Evolutionary conservation across 2,888 invertebrate genomes (phyloP), one percentile per base, ranked within the genome.

Genomic region (Aleiodes alternator): DNA sequence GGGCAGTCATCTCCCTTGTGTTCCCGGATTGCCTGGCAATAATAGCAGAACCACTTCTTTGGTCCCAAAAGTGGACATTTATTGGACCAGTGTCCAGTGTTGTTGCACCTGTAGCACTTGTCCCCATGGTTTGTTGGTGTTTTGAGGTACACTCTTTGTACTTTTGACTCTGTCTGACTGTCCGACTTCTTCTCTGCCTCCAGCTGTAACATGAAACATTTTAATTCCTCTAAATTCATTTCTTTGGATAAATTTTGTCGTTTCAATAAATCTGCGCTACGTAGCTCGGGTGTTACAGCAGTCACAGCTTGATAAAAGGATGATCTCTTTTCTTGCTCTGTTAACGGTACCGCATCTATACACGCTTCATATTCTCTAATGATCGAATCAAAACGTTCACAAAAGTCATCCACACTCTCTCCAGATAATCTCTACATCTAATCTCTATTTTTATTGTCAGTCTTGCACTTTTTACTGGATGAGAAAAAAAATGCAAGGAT

Each of bases 391-490:
- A 77, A 79, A 0, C 75, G 48, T 59, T 80, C 79, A 51, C 73
- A 75, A n/a, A 80, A 80, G 64, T 80, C 69, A 66, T 56, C 8
- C 0, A 81, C 76, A 61, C 64, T 78, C 69, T 81, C 80, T 11
- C 73, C 23, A 23, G 23, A 2, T 23, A 23, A 23, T 23, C 23
- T 23, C 23, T 23, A 23, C 23, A 23, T 23, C 23, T 23, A 2
- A 23, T 23, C 23, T 23, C 23, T 23, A 23, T 23, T 23, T 23
- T 23, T 23, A 23, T 23, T 23, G 23, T 23, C 23, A 2, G 23
- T 23, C 23, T 23, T 23, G 23, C 23, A 23, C 23, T 1, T 23
- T 23, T 23, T 23, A 23, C 23, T 23, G 23, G 2, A 23, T 23
- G 23, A 23, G 23, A 23, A 23, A 23, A 23, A 23, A 23, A 23